Evolutionary conservation across 2,888 invertebrate species (phyloP), one percentile per base, ranked within the genome.

Genomic region (Labia minor): DNA sequence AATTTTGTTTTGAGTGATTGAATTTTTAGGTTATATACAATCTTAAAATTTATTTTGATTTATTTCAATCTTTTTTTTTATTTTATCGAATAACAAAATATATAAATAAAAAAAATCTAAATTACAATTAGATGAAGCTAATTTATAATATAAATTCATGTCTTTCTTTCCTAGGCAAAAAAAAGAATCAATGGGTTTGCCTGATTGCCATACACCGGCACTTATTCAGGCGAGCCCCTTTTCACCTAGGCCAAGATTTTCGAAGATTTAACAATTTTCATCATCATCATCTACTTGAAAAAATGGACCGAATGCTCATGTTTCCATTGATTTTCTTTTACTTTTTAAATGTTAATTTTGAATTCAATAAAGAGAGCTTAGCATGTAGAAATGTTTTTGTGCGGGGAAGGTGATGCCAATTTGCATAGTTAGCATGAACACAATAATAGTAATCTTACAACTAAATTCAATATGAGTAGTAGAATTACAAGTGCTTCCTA

Each of bases 131-230:
- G n/a, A n/a, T n/a, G n/a, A n/a, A 49, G 16, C 26, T 8, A 8
- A 26, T 26, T 26, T 26, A 26, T 26, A 26, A 26, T 26, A 26
- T 8, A 3, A 26, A 26, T 26, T 26, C 26, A 8, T 49, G 16
- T 49, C n/a, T 49, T 49, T 49, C 49, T 49, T 49, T 49, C 49
- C 49, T 49, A 49, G 49, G 49, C 4, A 11, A 49, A 49, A 49
- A 8, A 49, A 14, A 49, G 49, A 49, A 61, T 63, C 66, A 20
- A 61, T 64, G 64, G 68, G 62, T 64, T 68, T 68, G 68, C 68
- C 64, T 68, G 62, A 64, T 61, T 63, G 67, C 65, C 68, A 69
- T 69, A 67, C 66, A 68, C 67, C 67, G 67, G 62, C 69, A 66
- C 61, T 65, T 65, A 37, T 68, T 65, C 63, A 63, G 65, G 62